These are phyloP conservation scores for Parochlus steinenii DNA, from an alignment of 2,888 invertebrate species.

Conservation along the genomic window DNA sequence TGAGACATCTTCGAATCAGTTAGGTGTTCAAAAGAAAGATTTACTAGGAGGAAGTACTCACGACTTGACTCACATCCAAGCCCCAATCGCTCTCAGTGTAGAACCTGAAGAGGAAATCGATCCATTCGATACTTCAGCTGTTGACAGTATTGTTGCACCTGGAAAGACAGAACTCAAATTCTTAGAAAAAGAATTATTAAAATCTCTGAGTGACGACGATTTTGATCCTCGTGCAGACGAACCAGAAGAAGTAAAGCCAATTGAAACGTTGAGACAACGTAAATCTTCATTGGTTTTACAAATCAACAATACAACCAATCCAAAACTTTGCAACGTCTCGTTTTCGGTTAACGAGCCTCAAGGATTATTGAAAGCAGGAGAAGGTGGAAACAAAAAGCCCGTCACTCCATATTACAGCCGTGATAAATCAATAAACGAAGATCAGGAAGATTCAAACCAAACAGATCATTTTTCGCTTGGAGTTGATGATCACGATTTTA, in stretches of 20 bases:
- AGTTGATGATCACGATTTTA: conserved; percentile 25
- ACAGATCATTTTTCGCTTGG: conserved; percentile 14
- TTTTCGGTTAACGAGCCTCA: conserved; percentile 41
- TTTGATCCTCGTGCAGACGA: conserved; percentile 52
- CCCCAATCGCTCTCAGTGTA: conserved; percentile 41
- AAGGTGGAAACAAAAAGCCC: conserved; percentile 51
- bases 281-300: conserved; percentile 44
- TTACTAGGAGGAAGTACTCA: conserved; percentile 60
- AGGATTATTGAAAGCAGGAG: conserved; percentile 39
- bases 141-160: conserved; percentile 48
- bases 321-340: conserved; percentile 34
- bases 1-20: neutral
- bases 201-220: conserved; percentile 37
- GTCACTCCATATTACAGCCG: conserved; percentile 56
- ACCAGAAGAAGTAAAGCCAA: conserved; percentile 18
- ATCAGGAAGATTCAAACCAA: conserved; percentile 32
- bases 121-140: conserved; percentile 73
- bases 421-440: conserved; percentile 33
- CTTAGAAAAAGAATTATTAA: conserved; percentile 56
- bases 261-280: conserved; percentile 23
- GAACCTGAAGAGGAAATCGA: conserved; percentile 41
- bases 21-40: conserved; percentile 34
- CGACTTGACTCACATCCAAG: conserved; percentile 38
- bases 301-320: conserved; percentile 30
- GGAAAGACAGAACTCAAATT: conserved; percentile 64